phyloP scores from a whole-genome alignment of 1,140 invertebrate genomes.

The Brachionus rotundiformis region DNA sequence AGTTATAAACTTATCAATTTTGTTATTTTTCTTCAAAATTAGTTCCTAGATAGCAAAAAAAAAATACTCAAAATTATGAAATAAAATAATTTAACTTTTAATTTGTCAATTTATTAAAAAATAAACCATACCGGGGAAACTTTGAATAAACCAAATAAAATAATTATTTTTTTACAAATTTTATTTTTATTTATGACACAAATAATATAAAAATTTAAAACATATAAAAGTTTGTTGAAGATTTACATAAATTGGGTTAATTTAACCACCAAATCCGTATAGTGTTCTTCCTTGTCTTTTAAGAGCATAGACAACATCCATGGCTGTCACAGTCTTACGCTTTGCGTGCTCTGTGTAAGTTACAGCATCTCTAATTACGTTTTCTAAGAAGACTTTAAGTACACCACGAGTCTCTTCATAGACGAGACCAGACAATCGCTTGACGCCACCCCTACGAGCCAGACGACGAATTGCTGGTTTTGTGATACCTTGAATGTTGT shows the following conservation, averaged over 20 bases:
- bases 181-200: background rate
- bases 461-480: slow-evolving; percentile 71
- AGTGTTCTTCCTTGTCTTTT: slow-evolving; percentile 76
- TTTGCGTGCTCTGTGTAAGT: slow-evolving; percentile 80
- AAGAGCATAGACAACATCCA: slow-evolving; percentile 82
- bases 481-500: slow-evolving; percentile 76
- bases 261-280: slow-evolving; percentile 66
- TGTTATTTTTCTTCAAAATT: too few species aligned
- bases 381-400: slow-evolving; percentile 77
- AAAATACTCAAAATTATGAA: too few species aligned
- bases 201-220: background rate
- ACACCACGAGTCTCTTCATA: slow-evolving; percentile 74
- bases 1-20: background rate
- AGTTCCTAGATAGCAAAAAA: too few species aligned
- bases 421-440: slow-evolving; percentile 74
- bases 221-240: background rate
- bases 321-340: slow-evolving; percentile 79
- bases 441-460: slow-evolving; percentile 75
- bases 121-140: too few species aligned
- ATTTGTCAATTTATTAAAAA: too few species aligned
- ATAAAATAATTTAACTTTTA: too few species aligned
- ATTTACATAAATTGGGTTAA: background rate
- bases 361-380: slow-evolving; percentile 78
- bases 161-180: background rate
- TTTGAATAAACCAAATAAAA: too few species aligned